Conservation (phyloP, 2,113 vertebrate species). For the Bos javanicus region DNA sequence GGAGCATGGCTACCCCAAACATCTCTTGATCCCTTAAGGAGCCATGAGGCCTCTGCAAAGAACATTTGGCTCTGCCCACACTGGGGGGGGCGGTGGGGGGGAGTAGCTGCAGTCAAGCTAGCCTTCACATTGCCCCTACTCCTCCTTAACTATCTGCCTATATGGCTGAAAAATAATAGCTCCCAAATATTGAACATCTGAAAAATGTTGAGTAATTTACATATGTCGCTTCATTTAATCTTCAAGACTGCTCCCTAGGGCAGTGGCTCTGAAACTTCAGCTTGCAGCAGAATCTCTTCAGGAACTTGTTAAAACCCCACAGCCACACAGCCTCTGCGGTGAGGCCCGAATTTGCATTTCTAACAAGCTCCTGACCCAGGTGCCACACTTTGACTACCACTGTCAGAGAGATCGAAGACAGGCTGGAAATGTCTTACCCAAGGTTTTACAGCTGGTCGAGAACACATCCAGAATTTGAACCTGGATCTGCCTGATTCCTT, state of each 20-base stretch:
- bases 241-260: not conserved
- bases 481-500: not conserved
- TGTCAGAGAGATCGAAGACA: not conserved
- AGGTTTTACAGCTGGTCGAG: not conserved
- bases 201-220: constrained; percentile 1
- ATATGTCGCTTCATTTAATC: not conserved
- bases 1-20: not conserved
- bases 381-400: not conserved
- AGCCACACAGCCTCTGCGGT: not conserved
- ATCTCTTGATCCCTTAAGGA: not conserved
- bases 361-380: not conserved
- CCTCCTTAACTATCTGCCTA: not conserved
- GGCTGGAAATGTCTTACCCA: not conserved
- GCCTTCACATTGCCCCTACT: not conserved
- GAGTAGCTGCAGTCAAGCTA: not conserved
- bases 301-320: not conserved
- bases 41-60: not conserved
- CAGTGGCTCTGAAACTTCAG: not conserved
- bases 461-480: constrained; percentile 11
- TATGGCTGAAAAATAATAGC: not conserved
- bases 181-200: not conserved
- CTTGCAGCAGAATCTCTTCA: not conserved
- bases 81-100: accelerated
- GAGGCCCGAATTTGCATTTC: not conserved
- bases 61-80: not conserved